Evolutionary conservation across 2,888 invertebrate species (phyloP), one percentile per base, ranked within the genome.

Genomic region (Nemapogon koenigi): DNA sequence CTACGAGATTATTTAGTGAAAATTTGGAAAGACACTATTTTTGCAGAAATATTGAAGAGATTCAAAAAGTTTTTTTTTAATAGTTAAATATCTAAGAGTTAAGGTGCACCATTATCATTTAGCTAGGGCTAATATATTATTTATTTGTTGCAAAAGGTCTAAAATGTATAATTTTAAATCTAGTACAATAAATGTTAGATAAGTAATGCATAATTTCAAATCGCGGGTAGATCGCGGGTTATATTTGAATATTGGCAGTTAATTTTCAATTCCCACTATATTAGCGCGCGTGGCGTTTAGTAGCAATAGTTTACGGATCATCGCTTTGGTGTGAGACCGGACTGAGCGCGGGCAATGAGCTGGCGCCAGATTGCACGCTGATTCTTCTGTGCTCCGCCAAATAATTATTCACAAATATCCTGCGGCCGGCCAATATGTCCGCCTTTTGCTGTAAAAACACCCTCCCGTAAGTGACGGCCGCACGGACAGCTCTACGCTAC

Each of bases 341-440:
- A 63, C 78, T 76, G 69, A 78, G 73, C 38, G 78, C 78, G 45
- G 78, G 78, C 54, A 78, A 60, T 50, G 78, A 76, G 59, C 73
- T 71, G 52, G 72, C 76, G 49, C 78, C 79, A 47, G 78, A 76
- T 62, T 80, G 80, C 57, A 80, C 78, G 78, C 80, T 80, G 80
- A 80, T 80, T 64, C 80, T 71, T 60, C 80, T 73, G 63, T 80
- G 80, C 60, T 80, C 80, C 57, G 80, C 80, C 80, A 80, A 79
- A 79, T 79, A 80, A 80, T 80, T 80, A 79, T 80, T 80, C 69
- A 80, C 79, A 78, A 79, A 80, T 68, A 80, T 78, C 66, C 80
- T 71, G 62, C 80, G 80, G 55, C 79, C 80, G 66, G 79, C 79
- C 79, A 80, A 68, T 62, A 80, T 76, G 69, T 80, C 80, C 69